Base-by-base conservation (phyloP, 2,888 invertebrate species). In the Eupithecia subumbrata region DNA sequence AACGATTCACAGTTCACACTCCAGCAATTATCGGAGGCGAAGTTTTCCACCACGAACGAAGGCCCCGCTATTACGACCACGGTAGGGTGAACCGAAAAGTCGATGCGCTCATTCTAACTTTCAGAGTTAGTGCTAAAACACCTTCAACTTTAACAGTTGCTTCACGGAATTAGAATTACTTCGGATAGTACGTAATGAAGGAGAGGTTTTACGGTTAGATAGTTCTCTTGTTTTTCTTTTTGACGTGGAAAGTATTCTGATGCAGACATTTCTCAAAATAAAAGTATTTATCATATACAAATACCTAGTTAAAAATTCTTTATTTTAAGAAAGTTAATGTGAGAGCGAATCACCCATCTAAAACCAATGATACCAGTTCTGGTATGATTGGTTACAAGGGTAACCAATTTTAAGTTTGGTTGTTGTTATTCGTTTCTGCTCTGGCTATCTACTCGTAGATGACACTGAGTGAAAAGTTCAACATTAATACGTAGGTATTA, bases 1-100 rank as follows among this genome's bases (percentile, higher is more conserved):
- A 87, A 85, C 87, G 83, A 86, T 89, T 91, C 90, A 90, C 91
- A 90, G 87, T 90, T 91, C 90, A 90, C 92, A 90, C 91, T 91
- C 84, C 84, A 87, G 88, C 87, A 92, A 92, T 92, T 92, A 92
- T 90, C 88, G 90, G 82, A 89, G 89, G 86, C 79, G 82, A 92
- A 92, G 89, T 92, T 92, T 90, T 86, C 86, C 86, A 88, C 87
- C 88, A 84, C 83, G 84, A 89, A 88, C 86, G 83, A 82, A 83
- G 82, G 88, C 87, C 87, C 83, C 85, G 80, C 89, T 85, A 89
- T 89, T 89, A 90, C 86, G 85, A 81, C 85, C 83, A 84, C 82
- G 84, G 84, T 81, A 83, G 82, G 83, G 82, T 81, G 82, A 86
- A 86, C 86, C 85, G 78, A 85, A 85, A 82, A 83, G 84, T 85